Percentiles rank a stretch among this genome's conserved stretches.
Conservation (phyloP, 1,140 invertebrate genomes). For the Andrena cerasifolii region DNA sequence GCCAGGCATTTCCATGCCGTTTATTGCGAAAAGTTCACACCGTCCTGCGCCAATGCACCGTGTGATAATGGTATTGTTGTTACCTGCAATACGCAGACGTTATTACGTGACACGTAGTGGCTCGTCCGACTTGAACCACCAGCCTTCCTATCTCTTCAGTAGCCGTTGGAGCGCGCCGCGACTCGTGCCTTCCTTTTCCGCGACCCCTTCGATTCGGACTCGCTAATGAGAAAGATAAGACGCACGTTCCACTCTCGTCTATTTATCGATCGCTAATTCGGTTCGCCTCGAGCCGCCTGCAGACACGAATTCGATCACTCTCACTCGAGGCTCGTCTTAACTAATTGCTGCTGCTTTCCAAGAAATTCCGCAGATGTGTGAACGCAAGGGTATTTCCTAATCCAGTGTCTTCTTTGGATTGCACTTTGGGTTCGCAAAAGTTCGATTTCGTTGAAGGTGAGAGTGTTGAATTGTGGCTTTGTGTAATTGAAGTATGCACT, state of each 20-base stretch:
- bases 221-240: background rate
- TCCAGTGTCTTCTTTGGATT: no score
- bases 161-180: conserved; percentile 70
- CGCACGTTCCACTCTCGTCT: background rate
- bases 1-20: conserved; percentile 49
- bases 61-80: conserved; percentile 80
- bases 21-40: conserved; percentile 63
- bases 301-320: background rate
- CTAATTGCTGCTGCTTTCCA: background rate
- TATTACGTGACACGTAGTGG: conserved; percentile 76
- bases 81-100: conserved; percentile 68
- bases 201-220: background rate
- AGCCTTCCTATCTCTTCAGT: conserved; percentile 76
- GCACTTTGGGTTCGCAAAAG: no score
- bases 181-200: conserved; percentile 65
- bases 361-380: no score
- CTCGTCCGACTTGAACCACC: conserved; percentile 67
- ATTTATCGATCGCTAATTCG: background rate
- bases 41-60: conserved; percentile 73
- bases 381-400: no score
- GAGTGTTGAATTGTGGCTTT: no score
- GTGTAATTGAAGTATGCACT: no score
- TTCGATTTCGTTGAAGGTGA: no score
- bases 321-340: no score
- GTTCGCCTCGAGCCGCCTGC: background rate